phyloP scores from a whole-genome alignment of 2,888 invertebrate species.

The Drosophila ezoana region DNA sequence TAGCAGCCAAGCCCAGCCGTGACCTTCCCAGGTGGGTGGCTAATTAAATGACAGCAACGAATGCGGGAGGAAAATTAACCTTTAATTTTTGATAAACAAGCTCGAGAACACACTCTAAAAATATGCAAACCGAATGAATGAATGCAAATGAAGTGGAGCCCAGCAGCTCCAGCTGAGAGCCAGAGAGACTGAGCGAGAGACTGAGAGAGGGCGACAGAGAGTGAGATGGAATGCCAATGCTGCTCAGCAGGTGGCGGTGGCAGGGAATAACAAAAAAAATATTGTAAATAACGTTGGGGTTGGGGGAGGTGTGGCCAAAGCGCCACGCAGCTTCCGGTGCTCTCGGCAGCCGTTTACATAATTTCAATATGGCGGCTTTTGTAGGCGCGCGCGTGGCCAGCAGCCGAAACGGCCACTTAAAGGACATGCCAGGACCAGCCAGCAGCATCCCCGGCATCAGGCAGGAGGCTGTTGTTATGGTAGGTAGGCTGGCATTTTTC shows the following conservation, averaged over 20 bases:
- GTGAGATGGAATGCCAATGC: neutral
- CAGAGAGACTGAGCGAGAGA: constrained; percentile 13
- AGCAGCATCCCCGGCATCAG: neutral
- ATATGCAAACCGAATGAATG: constrained; percentile 64
- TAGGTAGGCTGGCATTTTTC: constrained; percentile 35
- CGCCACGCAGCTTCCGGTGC: constrained; percentile 55
- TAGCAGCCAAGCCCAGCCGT: neutral
- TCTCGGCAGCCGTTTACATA: constrained; percentile 66
- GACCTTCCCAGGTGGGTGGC: constrained; percentile 32
- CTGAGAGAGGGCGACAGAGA: neutral
- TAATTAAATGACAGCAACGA: constrained; percentile 55
- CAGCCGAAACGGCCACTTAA: constrained; percentile 68
- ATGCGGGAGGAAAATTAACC: constrained; percentile 57
- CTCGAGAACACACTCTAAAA: constrained; percentile 48
- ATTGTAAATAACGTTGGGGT: constrained; percentile 31
- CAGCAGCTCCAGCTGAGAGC: constrained; percentile 36
- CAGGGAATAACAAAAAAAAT: constrained; percentile 24
- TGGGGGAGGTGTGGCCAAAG: constrained; percentile 1
- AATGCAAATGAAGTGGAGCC: constrained; percentile 65
- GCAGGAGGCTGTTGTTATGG: constrained; percentile 13
- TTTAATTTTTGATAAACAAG: constrained; percentile 68
- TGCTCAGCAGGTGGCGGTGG: constrained; percentile 51
- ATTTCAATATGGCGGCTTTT: constrained; percentile 71
- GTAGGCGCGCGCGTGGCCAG: constrained; percentile 62
- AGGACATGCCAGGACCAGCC: constrained; percentile 48